Evolutionary conservation across 1,140 invertebrate genomes (phyloP).

Genomic region (Anastrepha obliqua): DNA sequence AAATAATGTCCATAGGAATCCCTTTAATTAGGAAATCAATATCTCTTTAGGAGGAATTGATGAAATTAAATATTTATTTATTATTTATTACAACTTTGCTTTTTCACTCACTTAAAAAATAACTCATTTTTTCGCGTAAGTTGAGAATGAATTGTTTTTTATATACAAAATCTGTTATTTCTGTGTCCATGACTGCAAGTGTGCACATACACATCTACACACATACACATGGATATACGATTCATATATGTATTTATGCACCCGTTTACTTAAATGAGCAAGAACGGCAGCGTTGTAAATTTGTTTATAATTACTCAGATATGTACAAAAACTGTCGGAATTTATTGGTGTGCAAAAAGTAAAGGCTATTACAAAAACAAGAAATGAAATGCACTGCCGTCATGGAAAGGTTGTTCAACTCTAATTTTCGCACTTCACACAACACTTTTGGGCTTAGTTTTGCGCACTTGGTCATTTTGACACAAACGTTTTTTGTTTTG

Average conservation of each 20-base stretch:
- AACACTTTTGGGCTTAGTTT: not conserved
- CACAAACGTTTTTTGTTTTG: not conserved
- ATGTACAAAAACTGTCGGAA: not conserved
- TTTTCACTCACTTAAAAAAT: too few relatives aligned
- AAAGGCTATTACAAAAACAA: not conserved
- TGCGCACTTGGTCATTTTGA: not conserved
- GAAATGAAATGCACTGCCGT: not conserved
- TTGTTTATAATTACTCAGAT: not conserved
- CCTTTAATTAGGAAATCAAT: too few relatives aligned
- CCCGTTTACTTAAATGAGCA: not conserved
- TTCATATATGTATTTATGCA: not conserved
- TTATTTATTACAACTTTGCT: too few relatives aligned
- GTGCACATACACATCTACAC: too few relatives aligned
- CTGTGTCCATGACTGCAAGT: too few relatives aligned
- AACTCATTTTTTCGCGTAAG: too few relatives aligned
- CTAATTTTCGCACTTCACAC: not conserved
- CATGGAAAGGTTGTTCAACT: conserved; percentile 4
- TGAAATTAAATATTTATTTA: too few relatives aligned
- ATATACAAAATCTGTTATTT: too few relatives aligned
- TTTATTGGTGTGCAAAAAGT: not conserved
- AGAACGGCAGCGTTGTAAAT: not conserved
- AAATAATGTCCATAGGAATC: too few relatives aligned
- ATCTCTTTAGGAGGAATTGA: too few relatives aligned
- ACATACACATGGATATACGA: not conserved
- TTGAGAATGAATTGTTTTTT: too few relatives aligned